phyloP scores from a whole-genome alignment of 1,140 invertebrate genomes.

The Drosophila ohnishii region DNA sequence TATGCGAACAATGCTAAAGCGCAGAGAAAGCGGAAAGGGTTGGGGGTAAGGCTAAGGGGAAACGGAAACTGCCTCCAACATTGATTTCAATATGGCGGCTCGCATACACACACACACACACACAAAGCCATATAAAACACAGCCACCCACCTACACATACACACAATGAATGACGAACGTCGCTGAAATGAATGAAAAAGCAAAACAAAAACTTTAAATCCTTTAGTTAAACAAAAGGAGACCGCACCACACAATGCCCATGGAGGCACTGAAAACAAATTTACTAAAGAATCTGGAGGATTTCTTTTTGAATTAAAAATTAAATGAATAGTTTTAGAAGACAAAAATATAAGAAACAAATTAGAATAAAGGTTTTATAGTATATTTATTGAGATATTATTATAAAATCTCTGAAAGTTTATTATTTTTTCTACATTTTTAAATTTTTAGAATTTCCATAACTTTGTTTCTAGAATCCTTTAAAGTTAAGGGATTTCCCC shows the following conservation, averaged over 20 bases:
- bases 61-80: slow-evolving; percentile 46
- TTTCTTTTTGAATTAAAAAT: neutral
- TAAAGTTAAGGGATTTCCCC: neutral
- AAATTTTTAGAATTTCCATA: neutral
- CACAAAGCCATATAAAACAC: slow-evolving; percentile 15
- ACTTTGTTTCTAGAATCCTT: neutral
- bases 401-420: neutral
- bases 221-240: slow-evolving; percentile 73
- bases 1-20: slow-evolving; percentile 71
- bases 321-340: too few relatives aligned
- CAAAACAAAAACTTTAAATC: slow-evolving; percentile 76
- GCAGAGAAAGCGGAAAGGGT: slow-evolving; percentile 16
- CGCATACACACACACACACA: slow-evolving; percentile 30
- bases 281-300: neutral
- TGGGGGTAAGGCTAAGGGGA: slow-evolving; percentile 6
- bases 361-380: neutral
- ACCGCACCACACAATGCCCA: slow-evolving; percentile 48
- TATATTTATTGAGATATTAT: neutral
- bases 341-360: neutral
- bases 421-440: too few relatives aligned
- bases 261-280: slow-evolving; percentile 13
- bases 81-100: slow-evolving; percentile 68
- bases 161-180: slow-evolving; percentile 64
- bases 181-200: slow-evolving; percentile 65
- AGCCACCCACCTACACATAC: slow-evolving; percentile 3